Conservation (phyloP, 2,888 invertebrate genomes). For the Drosophila borealis region DNA sequence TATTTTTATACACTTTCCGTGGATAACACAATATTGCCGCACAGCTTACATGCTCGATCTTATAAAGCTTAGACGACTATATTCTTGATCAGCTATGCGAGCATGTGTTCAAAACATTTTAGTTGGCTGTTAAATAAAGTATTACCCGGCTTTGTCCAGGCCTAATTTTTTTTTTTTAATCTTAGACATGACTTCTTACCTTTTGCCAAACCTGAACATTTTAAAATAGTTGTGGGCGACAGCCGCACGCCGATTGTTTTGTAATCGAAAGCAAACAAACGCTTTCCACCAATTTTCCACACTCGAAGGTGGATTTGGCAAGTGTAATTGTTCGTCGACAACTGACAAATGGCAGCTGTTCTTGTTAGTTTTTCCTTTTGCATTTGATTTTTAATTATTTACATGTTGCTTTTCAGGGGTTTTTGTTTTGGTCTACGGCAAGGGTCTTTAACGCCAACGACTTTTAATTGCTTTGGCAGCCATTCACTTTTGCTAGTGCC, state of each 20-base stretch:
- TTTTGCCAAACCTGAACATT: too few species aligned
- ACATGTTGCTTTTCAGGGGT: conserved; percentile 12
- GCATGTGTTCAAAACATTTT: too few species aligned
- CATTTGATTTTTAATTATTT: conserved; percentile 50
- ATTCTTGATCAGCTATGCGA: too few species aligned
- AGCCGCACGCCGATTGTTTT: too few species aligned
- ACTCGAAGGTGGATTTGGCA: background rate
- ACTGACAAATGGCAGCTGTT: background rate
- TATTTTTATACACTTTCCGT: conserved; percentile 1
- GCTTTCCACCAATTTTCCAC: too few species aligned
- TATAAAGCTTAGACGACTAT: too few species aligned
- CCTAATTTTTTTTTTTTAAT: too few species aligned
- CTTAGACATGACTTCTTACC: too few species aligned
- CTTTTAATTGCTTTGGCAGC: conserved; percentile 65
- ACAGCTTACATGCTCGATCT: background rate
- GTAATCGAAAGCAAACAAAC: too few species aligned
- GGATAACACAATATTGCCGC: background rate
- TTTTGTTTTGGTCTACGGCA: conserved; percentile 32
- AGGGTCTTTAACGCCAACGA: conserved; percentile 51
- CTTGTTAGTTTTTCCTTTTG: conserved; percentile 10
- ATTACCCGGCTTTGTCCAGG: too few species aligned
- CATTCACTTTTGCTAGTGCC: conserved; percentile 60
- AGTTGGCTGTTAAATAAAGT: too few species aligned
- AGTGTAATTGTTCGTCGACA: conserved; percentile 5
- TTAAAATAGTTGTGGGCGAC: too few species aligned